Evolutionary conservation across 2,113 vertebrate species (phyloP), one percentile per base, ranked within the genome.

Genomic region (Passer montanus): DNA sequence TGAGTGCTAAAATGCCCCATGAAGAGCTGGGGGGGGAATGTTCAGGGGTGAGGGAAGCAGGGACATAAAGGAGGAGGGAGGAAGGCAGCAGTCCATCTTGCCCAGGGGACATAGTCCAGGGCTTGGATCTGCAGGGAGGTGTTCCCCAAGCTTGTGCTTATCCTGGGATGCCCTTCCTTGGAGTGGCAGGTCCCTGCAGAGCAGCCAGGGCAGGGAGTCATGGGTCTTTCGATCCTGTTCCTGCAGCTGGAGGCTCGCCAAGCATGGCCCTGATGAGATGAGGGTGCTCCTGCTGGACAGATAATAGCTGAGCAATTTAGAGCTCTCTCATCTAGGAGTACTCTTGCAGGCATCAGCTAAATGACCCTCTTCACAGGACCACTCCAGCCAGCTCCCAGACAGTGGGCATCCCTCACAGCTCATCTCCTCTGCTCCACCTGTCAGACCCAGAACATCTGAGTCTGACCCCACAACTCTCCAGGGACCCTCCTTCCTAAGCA

Each of bases 281-380:
- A 96, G 49, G 78, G 89, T 92, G 82, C 70, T 94, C 90, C 92
- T 15, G 60, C 85, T 10, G 88, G 85, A 73, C 53, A 80, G 63
- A 94, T 95, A 93, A 90, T 76, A 93, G 79, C 89, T 0, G 41
- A 92, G 73, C 84, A 89, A 90, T 95, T 94, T 77, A 90, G 85
- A 92, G 63, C 85, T 84, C 87, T 94, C 94, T 92, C 82, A 88
- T 90, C 79, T 53, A 85, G 90, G 59, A 96, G 76, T 55, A 67
- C 86, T 92, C 84, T 75, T 66, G 27, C n/a, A 84, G 76, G 56
- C 93, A 89, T 92, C 89, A 92, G 52, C 89, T 94, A 87, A 92
- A 87, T 91, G 49, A 91, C 74, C 39, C 66, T 90, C 58, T 85
- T 85, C 73, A 73, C 27, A 41, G 20, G 76, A 68, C 39, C 15